phyloP scores from a whole-genome alignment of 2,888 invertebrate species.

The Desoria tigrina region DNA sequence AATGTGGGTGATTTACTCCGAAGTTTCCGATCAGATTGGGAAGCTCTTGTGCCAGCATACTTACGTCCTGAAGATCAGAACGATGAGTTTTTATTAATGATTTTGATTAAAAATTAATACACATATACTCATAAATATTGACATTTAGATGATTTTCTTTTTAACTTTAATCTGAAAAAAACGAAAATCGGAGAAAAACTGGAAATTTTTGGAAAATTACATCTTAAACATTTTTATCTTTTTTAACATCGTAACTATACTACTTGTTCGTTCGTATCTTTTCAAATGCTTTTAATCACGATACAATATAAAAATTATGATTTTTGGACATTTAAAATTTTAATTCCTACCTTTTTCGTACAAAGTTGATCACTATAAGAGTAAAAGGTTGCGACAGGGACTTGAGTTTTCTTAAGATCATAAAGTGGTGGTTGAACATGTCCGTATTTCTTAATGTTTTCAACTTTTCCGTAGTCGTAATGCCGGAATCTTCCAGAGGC shows the following conservation, averaged over 20 bases:
- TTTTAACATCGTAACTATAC: too few species aligned
- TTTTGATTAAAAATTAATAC: too few species aligned
- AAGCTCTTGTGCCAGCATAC: background rate
- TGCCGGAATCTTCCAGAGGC: background rate
- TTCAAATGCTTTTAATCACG: too few species aligned
- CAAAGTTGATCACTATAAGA: background rate
- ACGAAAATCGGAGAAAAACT: too few species aligned
- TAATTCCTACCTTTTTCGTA: background rate
- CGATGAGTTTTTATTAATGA: too few species aligned
- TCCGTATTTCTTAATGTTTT: background rate
- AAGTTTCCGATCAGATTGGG: constrained; percentile 3
- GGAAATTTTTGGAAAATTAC: too few species aligned
- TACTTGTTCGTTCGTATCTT: too few species aligned
- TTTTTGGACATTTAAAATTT: background rate
- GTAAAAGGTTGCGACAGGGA: constrained; percentile 9
- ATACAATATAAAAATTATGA: background rate
- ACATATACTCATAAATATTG: too few species aligned
- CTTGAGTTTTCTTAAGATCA: background rate
- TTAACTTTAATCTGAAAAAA: too few species aligned
- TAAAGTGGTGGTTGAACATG: background rate
- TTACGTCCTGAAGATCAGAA: background rate
- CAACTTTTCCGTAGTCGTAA: constrained; percentile 8
- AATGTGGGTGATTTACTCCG: background rate
- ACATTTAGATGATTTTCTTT: too few species aligned
- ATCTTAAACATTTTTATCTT: too few species aligned